Base-by-base conservation (phyloP, 2,113 vertebrate species). In the Nannobrachium achirus region DNA sequence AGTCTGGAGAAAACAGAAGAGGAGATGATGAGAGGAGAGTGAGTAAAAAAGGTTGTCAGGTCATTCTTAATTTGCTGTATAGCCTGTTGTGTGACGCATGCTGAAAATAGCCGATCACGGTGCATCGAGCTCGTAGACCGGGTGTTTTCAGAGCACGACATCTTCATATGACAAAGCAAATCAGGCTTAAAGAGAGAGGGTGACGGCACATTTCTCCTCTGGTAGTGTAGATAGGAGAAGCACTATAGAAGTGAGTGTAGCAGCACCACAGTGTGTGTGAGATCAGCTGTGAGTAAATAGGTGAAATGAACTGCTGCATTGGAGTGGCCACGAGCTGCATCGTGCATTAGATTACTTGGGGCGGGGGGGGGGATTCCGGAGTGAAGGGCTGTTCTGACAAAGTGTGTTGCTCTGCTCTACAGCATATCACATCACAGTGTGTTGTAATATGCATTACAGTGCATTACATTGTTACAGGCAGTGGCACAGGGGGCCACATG, bases 231-330 rank as follows among this genome's bases (percentile, higher is more conserved):
- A 62, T 71, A 69, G 16, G 78, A 75, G 67, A 39, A 41, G 25
- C 71, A 74, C 67, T 33, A 73, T 25, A 20, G 60, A 65, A 76
- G 78, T 78, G 80, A 78, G 80, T 73, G 75, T 63, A 71, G 78
- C 63, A 1, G 45, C 80, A 60, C 52, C 18, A 20, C 61, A 42
- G 65, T 51, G 76, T 63, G 75, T 66, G 71, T 52, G 50, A 20
- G 41, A 81, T 83, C 73, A 78, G 71, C 81, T 80, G 79, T 78
- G 73, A 87, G 61, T 79, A 77, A 87, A 61, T 69, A 62, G 46
- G 73, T 78, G 73, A 82, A 83, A 75, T 76, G 57, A 82, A 61
- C 59, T 39, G 79, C 78, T 65, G 55, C 66, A 75, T 33, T 64
- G 60, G 56, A 75, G 70, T 5, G 66, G 69, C 75, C 4, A 55